These are phyloP conservation scores for Andrena marginata DNA, from an alignment of 2,888 invertebrate species.

Conservation along the genomic window DNA sequence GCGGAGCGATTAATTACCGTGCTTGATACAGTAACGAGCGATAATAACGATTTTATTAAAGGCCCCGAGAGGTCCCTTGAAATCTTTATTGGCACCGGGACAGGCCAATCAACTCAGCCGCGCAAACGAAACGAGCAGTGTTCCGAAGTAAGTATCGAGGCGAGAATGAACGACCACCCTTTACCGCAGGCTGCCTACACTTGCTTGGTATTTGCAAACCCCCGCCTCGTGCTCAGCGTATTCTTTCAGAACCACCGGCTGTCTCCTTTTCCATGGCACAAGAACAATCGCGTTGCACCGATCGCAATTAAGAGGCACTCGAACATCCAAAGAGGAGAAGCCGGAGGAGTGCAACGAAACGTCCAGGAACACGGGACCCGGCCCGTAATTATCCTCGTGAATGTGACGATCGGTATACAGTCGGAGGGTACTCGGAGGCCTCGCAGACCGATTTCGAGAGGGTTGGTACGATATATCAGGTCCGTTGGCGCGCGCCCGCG, in stretches of 20 bases:
- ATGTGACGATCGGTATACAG: constrained; percentile 50
- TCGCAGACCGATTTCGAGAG: constrained; percentile 76
- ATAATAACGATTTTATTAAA: constrained; percentile 54
- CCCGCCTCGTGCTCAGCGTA: neutral
- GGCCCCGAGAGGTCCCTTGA: constrained; percentile 37
- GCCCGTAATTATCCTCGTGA: constrained; percentile 63
- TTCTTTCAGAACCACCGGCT: neutral
- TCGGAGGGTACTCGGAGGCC: constrained; percentile 69
- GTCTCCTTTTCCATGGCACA: neutral
- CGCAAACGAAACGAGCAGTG: constrained; percentile 8
- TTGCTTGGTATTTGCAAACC: neutral
- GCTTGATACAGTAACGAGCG: constrained; percentile 11
- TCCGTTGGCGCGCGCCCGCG: constrained; percentile 29
- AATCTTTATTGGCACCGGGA: constrained; percentile 52
- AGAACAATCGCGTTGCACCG: constrained; percentile 41
- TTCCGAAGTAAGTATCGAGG: constrained; percentile 14
- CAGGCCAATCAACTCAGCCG: constrained; percentile 27
- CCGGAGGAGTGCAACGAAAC: neutral
- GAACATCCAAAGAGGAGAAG: constrained; percentile 10
- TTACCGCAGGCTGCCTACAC: constrained; percentile 14
- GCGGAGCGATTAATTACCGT: constrained; percentile 50
- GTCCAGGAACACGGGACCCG: neutral
- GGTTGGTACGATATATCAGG: constrained; percentile 56
- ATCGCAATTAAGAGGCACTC: constrained; percentile 49
- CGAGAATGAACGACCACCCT: constrained; percentile 35